phyloP scores from a whole-genome alignment of 2,888 invertebrate species.

The Mythimna vitellina region DNA sequence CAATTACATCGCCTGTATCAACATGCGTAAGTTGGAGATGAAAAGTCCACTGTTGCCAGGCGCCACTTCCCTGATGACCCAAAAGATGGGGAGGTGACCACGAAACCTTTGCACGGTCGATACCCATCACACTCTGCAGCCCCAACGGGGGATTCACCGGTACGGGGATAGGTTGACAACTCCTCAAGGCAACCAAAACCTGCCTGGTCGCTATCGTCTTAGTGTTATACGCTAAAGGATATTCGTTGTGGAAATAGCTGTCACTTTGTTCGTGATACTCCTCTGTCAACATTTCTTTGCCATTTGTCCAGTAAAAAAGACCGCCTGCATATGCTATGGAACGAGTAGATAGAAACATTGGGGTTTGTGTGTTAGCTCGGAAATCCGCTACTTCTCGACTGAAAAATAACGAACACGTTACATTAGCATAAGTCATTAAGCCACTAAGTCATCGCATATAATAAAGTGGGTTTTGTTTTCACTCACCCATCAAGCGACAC shows the following conservation, averaged over 20 bases:
- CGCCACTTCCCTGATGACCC: constrained; percentile 93
- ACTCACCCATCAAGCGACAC: constrained; percentile 95
- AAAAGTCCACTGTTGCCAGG: constrained; percentile 94
- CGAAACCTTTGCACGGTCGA: constrained; percentile 93
- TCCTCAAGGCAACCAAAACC: constrained; percentile 91
- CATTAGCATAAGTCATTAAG: not conserved
- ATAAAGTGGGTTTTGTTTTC: constrained; percentile 1
- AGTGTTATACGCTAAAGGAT: constrained; percentile 89
- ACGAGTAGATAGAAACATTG: constrained; percentile 93
- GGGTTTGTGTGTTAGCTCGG: constrained; percentile 93
- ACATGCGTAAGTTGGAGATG: constrained; percentile 93
- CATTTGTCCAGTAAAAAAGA: constrained; percentile 96
- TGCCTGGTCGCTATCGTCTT: constrained; percentile 81
- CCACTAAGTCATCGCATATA: not conserved
- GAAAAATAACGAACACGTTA: constrained; percentile 52
- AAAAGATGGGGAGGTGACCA: constrained; percentile 96
- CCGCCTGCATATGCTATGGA: constrained; percentile 94
- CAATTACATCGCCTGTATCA: constrained; percentile 74
- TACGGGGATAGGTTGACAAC: constrained; percentile 94
- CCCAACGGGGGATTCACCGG: constrained; percentile 95
- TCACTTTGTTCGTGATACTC: constrained; percentile 93
- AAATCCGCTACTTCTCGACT: constrained; percentile 93
- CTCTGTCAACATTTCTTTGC: constrained; percentile 94
- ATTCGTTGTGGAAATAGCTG: constrained; percentile 95
- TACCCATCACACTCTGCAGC: constrained; percentile 95